Percentiles rank a stretch among this genome's conserved stretches.
Evolutionary conservation across 2,888 invertebrate genomes (phyloP).

Genomic region (Coelinius sp.): DNA sequence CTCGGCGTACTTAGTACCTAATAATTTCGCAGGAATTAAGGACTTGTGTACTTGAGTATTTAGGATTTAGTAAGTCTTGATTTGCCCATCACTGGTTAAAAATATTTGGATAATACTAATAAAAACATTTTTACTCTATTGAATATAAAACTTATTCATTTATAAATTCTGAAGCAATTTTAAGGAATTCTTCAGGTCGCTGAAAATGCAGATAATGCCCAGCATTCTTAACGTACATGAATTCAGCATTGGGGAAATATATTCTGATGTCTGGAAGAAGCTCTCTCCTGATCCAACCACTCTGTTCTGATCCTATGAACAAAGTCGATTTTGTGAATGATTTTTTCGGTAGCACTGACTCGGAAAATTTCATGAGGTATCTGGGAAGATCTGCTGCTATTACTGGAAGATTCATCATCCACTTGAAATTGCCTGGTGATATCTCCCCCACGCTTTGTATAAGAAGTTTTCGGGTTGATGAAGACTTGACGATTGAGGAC

Average conservation of each 20-base stretch:
- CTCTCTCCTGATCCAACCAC: constrained; percentile 80
- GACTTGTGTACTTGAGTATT: too few relatives aligned
- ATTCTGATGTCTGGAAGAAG: constrained; percentile 78
- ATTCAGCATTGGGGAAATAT: constrained; percentile 81
- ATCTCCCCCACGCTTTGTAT: too few relatives aligned
- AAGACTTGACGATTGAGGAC: too few relatives aligned
- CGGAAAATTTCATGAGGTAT: background rate
- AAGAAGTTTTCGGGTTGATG: too few relatives aligned
- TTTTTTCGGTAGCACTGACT: background rate
- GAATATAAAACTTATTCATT: too few relatives aligned
- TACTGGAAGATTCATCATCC: too few relatives aligned
- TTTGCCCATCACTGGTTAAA: too few relatives aligned
- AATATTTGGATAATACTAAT: background rate
- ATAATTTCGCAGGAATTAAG: too few relatives aligned
- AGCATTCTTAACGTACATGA: constrained; percentile 82
- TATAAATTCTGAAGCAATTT: constrained; percentile 77
- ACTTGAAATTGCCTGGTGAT: too few relatives aligned
- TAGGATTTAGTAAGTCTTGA: too few relatives aligned
- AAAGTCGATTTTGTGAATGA: constrained; percentile 65
- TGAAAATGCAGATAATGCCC: constrained; percentile 97
- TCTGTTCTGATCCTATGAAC: constrained; percentile 88
- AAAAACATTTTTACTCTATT: background rate
- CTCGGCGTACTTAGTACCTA: too few relatives aligned
- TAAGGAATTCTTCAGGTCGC: constrained; percentile 84
- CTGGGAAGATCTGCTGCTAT: too few relatives aligned